Base-by-base conservation (phyloP, 2,113 vertebrate species). In the Ramphastos sulfuratus region DNA sequence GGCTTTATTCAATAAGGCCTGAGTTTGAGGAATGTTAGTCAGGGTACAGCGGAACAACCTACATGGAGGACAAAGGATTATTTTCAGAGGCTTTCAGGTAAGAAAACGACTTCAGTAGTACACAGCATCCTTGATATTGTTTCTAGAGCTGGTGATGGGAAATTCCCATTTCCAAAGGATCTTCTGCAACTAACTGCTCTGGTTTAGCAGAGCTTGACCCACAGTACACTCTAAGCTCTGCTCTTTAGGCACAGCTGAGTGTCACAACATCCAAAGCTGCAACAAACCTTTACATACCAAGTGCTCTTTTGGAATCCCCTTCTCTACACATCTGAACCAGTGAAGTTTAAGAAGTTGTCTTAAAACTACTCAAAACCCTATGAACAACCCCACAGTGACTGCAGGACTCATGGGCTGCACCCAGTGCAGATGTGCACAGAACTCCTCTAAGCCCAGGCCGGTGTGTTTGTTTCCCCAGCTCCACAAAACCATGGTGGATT, bases 1-100 rank as follows among this genome's bases (percentile, higher is more conserved):
- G 95, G 99, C 99, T 98, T 99, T 99, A 96, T 99, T 99, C 93
- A 99, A 67, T 97, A 99, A 98, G 96, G 98, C 97, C 97, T 99
- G 99, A 76, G 99, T 99, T 97, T 99, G 99, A 96, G 99, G 99
- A 98, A 99, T 99, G 97, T 97, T 99, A 91, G 98, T 99, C 97
- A 99, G 96, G 6, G 99, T 99, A 87, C 97, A 98, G 80, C 99
- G 98, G 95, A 99, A 99, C 93, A 99, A 98, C 96, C 99, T 99
- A 95, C 20, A 95, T 50, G 71, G 82, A 96, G 58, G 78, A 96
- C 64, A 96, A 97, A 97, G 54, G 52, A 39, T 92, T 90, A 96
- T 95, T 95, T 96, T 94, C 79, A 96, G 95, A 92, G 60, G 79
- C 37, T 89, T 95, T 80, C 76, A 94, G 70, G 48, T 35, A 75